Conservation (phyloP, 1,140 invertebrate species). For the Drosophila jambulina region DNA sequence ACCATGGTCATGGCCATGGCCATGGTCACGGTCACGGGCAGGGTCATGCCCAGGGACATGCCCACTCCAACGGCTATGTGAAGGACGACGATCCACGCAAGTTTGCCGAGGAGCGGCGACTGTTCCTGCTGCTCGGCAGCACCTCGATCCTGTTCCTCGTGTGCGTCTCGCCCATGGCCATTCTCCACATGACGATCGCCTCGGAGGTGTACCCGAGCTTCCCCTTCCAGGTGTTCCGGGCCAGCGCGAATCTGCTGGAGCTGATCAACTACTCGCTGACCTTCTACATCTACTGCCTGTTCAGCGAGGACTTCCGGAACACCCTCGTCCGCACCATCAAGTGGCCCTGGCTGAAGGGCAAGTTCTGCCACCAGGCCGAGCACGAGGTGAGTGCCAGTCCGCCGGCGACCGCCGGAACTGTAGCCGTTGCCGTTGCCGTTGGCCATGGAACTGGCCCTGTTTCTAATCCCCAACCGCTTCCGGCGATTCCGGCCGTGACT, state of each 20-base stretch:
- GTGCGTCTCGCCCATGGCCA: slow-evolving; percentile 91
- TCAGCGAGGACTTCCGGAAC: slow-evolving; percentile 91
- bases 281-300: slow-evolving; percentile 92
- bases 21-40: slow-evolving; percentile 44
- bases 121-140: slow-evolving; percentile 89
- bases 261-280: slow-evolving; percentile 91
- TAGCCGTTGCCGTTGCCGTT: slow-evolving; percentile 29
- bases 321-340: slow-evolving; percentile 89
- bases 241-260: slow-evolving; percentile 90
- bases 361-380: slow-evolving; percentile 73
- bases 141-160: slow-evolving; percentile 91
- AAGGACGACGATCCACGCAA: slow-evolving; percentile 88
- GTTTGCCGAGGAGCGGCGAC: slow-evolving; percentile 90
- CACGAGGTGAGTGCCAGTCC: slow-evolving; percentile 77
- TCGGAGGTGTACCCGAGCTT: slow-evolving; percentile 88
- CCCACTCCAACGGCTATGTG: slow-evolving; percentile 28
- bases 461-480: slow-evolving; percentile 42
- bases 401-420: slow-evolving; percentile 59
- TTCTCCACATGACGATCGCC: slow-evolving; percentile 89
- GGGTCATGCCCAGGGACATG: slow-evolving; percentile 12
- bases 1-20: slow-evolving; percentile 22
- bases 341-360: slow-evolving; percentile 86
- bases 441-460: slow-evolving; percentile 8
- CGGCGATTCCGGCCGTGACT: slow-evolving; percentile 42
- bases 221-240: slow-evolving; percentile 90